phyloP scores from a whole-genome alignment of 2,797 vertebrate genomes.

The Hypotaenidia philippensis region DNA sequence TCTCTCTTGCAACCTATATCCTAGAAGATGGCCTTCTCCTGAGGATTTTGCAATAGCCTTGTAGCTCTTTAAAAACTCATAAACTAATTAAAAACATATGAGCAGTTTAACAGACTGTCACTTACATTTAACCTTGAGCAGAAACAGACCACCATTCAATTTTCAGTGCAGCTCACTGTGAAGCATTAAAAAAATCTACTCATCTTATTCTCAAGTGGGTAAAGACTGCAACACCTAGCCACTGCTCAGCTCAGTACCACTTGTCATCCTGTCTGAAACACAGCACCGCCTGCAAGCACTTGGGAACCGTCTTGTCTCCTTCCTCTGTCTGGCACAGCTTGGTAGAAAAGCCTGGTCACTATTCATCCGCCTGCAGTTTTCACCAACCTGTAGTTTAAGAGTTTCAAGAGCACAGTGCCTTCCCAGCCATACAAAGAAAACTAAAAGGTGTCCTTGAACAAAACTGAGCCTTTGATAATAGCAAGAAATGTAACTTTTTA shows the following conservation, averaged over 20 bases:
- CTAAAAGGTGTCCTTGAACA: constrained; percentile 30
- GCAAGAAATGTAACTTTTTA: not conserved
- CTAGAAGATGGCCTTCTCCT: not conserved
- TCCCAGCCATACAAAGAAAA: not conserved
- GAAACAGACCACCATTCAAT: not conserved
- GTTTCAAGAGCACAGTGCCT: constrained; percentile 2
- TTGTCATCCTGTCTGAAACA: not conserved
- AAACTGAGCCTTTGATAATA: constrained; percentile 54
- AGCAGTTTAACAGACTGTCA: not conserved
- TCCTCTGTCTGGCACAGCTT: not conserved
- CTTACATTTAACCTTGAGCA: not conserved
- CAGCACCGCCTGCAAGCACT: not conserved
- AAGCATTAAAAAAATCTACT: not conserved
- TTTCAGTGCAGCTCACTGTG: not conserved
- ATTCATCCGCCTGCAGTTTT: not conserved
- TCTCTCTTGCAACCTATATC: not conserved
- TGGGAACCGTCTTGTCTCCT: not conserved
- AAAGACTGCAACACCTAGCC: not conserved
- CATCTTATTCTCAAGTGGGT: not conserved
- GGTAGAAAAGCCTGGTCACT: not conserved
- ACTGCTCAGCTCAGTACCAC: not conserved
- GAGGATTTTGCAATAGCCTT: not conserved
- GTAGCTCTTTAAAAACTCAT: not conserved
- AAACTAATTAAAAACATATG: not conserved
- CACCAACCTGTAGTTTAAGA: constrained; percentile 11